Base-by-base conservation (phyloP, 2,888 invertebrate genomes). In the Lepeophtheirus nordmannii region DNA sequence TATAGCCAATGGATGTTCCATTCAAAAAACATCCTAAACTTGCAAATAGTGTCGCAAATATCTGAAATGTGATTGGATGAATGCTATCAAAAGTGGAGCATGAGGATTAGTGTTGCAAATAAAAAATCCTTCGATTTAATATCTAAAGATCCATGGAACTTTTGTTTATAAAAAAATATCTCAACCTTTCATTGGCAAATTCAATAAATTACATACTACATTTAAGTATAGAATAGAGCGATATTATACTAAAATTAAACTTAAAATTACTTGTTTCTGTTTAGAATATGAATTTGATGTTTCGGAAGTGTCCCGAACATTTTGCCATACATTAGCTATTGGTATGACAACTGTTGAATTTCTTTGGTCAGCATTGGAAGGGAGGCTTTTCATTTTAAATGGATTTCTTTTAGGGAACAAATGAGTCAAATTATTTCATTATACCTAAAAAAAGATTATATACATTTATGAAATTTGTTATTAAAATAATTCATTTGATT, bases 1-100 rank as follows among this genome's bases (percentile, higher is more conserved):
- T 60, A 38, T 66, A 66, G 8, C 66, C 66, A 20, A 66, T 59
- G 17, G 58, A 58, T 9, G 39, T 17, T 23, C 66, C 66, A 23
- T 66, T 66, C 12, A 66, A n/a, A 17, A 66, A 66, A 41, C 66
- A 66, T 38, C 66, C 66, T 20, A 66, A 23, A 14, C 60, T 66
- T 17, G 66, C 66, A 60, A 38, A 58, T 11, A 40, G 10, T 39
- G 58, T 41, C 1, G 66, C 66, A 5, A 66, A 10, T 10, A 66
- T 12, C 66, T 66, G n/a, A 46, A 17, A 17, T 46, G 8, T 46
- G 53, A 14, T 46, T 46, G 2, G 53, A n/a, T 46, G 8, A 46
- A 17, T 46, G 8, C 8, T 8, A n/a, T 46, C 14, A 46, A 46
- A 46, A 46, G 2, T 30, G 30, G 30, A 30, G 30, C 7, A 30